phyloP scores from a whole-genome alignment of 2,113 vertebrate species.

The Chamaea fasciata region DNA sequence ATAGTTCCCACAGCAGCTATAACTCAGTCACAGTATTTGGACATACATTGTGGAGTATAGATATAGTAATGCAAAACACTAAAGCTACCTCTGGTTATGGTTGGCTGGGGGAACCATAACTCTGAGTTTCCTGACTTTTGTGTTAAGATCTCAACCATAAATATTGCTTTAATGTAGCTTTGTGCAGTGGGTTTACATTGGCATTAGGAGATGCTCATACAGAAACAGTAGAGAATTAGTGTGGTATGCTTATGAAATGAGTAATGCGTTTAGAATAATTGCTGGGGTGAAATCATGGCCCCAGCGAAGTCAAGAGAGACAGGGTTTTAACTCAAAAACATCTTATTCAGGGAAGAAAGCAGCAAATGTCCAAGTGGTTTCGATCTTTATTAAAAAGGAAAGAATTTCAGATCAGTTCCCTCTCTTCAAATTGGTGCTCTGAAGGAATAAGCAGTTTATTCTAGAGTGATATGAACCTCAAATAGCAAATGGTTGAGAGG shows the following conservation, averaged over 20 bases:
- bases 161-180: slow-evolving; percentile 53
- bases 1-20: slow-evolving; percentile 10
- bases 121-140: slow-evolving; percentile 59
- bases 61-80: slow-evolving; percentile 15
- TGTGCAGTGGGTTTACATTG: slow-evolving; percentile 53
- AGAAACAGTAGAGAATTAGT: slow-evolving; percentile 50
- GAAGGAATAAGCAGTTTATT: neutral
- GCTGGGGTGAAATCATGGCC: slow-evolving; percentile 30
- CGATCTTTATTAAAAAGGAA: neutral
- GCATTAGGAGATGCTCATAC: slow-evolving; percentile 33
- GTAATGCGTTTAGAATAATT: slow-evolving; percentile 51
- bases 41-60: neutral
- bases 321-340: neutral
- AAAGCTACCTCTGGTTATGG: slow-evolving; percentile 25
- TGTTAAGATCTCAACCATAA: slow-evolving; percentile 50
- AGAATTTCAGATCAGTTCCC: neutral
- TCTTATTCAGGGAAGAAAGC: neutral
- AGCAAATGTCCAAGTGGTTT: neutral
- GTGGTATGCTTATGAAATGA: slow-evolving; percentile 54
- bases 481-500: neutral
- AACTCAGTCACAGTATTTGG: slow-evolving; percentile 32
- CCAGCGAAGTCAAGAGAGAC: neutral
- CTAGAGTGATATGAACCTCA: neutral
- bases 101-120: slow-evolving; percentile 45
- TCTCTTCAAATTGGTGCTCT: neutral